Conservation (phyloP, 2,113 vertebrate species). For the Conger conger region DNA sequence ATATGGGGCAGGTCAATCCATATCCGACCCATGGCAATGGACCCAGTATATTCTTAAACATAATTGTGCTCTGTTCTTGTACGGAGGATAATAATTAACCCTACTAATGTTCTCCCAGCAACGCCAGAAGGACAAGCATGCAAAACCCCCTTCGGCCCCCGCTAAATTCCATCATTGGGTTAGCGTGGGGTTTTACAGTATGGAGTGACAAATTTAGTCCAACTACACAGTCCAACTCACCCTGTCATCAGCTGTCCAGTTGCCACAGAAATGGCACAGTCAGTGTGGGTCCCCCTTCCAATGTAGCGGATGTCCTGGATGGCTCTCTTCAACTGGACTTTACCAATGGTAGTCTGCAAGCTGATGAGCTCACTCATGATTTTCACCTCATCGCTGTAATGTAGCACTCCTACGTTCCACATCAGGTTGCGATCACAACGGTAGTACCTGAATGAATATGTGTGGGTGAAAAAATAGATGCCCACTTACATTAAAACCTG, state of each 20-base stretch:
- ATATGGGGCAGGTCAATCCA: no score
- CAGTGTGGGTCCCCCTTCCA: conserved; percentile 46
- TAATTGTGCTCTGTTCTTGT: no score
- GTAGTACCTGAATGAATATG: conserved; percentile 33
- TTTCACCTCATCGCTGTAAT: conserved; percentile 51
- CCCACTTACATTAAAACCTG: no score
- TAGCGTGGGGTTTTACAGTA: no score
- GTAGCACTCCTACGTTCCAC: conserved; percentile 45
- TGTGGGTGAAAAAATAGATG: background rate
- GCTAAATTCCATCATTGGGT: no score
- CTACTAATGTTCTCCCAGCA: no score
- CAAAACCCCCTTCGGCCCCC: no score
- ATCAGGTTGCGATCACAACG: conserved; percentile 41
- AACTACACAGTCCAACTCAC: conserved; percentile 23
- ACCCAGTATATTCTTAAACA: no score
- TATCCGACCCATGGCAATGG: no score
- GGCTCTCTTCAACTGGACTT: conserved; percentile 27
- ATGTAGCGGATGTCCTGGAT: conserved; percentile 41
- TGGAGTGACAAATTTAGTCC: no score
- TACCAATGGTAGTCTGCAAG: background rate
- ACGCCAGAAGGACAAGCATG: no score
- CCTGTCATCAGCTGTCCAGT: conserved; percentile 42
- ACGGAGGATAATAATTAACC: no score
- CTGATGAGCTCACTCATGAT: conserved; percentile 40
- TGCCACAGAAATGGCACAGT: conserved; percentile 43